Evolutionary conservation across 2,888 invertebrate genomes (phyloP).

Genomic region (Aphidius colemani): DNA sequence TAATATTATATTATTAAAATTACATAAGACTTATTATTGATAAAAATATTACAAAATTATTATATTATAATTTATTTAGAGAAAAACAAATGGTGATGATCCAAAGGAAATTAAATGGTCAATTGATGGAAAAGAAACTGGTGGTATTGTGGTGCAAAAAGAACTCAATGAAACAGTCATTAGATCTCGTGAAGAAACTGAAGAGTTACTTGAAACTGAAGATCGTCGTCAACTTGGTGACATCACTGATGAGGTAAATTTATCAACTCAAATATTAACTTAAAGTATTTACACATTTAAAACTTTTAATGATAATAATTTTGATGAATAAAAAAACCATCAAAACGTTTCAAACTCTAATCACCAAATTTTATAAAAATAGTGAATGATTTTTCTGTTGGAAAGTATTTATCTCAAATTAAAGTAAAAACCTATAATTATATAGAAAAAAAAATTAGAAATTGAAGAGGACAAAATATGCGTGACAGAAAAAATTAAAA

Average conservation of each 20-base stretch:
- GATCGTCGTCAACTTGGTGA: conserved; percentile 83
- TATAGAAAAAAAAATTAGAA: no score
- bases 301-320: no score
- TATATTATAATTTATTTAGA: conserved; percentile 53
- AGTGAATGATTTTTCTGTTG: no score
- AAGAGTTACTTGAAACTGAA: conserved; percentile 82
- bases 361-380: no score
- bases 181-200: conserved; percentile 80
- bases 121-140: conserved; percentile 56
- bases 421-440: no score
- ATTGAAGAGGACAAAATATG: no score
- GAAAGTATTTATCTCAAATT: no score
- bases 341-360: no score
- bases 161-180: conserved; percentile 81
- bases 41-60: not conserved
- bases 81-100: conserved; percentile 62
- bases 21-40: not conserved
- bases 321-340: not conserved
- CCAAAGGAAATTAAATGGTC: conserved; percentile 44
- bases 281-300: no score
- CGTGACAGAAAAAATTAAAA: no score
- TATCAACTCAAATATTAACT: conserved; percentile 5
- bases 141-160: conserved; percentile 72
- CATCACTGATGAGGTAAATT: conserved; percentile 79
- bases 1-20: no score